These are phyloP conservation scores for Papilio demoleus DNA, from an alignment of 2,888 invertebrate genomes.

Conservation along the genomic window DNA sequence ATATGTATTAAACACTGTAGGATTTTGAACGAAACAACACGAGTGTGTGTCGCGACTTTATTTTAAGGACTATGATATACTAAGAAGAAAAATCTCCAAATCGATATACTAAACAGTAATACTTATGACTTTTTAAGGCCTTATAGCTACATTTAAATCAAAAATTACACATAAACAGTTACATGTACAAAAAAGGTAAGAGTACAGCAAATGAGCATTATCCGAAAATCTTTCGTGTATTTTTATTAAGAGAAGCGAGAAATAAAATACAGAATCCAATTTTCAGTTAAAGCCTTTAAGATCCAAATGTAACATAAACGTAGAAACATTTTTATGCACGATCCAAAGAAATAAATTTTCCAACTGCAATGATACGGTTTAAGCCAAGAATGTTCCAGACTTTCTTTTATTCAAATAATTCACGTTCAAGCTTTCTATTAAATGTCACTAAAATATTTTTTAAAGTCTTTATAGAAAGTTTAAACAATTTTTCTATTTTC, in stretches of 20 bases:
- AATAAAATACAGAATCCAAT: constrained; percentile 10
- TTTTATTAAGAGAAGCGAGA: constrained; percentile 13
- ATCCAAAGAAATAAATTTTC: not conserved
- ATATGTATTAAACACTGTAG: not conserved
- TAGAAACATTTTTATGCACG: constrained; percentile 9
- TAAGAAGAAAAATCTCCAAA: too few species aligned
- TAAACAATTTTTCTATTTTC: not conserved
- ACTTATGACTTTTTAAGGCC: too few species aligned
- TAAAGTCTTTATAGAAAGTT: not conserved
- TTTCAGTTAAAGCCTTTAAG: constrained; percentile 19
- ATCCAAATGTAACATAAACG: constrained; percentile 1
- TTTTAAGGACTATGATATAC: too few species aligned
- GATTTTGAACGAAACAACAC: too few species aligned
- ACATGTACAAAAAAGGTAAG: not conserved
- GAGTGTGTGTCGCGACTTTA: too few species aligned
- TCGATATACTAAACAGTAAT: too few species aligned
- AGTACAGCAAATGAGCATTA: not conserved
- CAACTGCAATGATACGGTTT: not conserved
- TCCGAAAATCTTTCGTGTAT: not conserved
- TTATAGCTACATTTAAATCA: not conserved
- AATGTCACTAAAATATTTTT: not conserved
- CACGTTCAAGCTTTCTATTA: not conserved
- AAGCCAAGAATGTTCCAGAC: not conserved
- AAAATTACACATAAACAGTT: not conserved
- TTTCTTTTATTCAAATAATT: not conserved